Evolutionary conservation across 2,113 vertebrate species (phyloP), one percentile per base, ranked within the genome.

Genomic region (Tautogolabrus adspersus): DNA sequence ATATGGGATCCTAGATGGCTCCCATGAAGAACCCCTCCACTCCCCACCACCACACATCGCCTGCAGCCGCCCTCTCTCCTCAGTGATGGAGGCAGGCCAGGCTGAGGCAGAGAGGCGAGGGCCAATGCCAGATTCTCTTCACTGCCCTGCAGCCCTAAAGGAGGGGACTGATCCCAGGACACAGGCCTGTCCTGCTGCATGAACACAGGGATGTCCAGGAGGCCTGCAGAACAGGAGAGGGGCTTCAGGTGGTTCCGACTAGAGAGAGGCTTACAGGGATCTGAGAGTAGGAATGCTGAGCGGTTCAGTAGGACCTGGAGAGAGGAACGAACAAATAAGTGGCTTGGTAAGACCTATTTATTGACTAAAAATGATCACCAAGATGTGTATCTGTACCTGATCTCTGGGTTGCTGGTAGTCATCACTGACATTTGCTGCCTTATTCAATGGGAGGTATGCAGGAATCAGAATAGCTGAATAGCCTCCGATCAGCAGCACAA

Each of bases 1-100:
- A 96, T 95, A 73, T 94, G 94, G n/a, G 91, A 72, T 59, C 95
- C 95, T 59, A 96, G 94, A 55, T 89, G 87, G 81, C 93, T 96
- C 18, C 92, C 94, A 0, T 88, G 85, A 77, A 95, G 93, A 63
- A 94, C 64, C 19, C 95, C 94, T 37, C 95, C 95, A 1, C 71
- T 96, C 21, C 94, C 95, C 63, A 96, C 92, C 74, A 96, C 95
- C 73, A 94, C 77, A 34, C 95, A 96, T 58, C 90, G 88, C 67
- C 52, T 93, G 87, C 95, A 96, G 38, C 75, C 55, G 10, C 75
- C 79, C 6, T 72, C 65, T 44, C 62, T 60, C 34, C 10, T 70
- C 59, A 93, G 22, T 0, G 58, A 72, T 9, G 80, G 37, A 6
- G 95, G 92, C 22, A 89, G 71, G 8, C 89, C 89, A 1, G 79